Base-by-base conservation (phyloP, 2,888 invertebrate genomes). In the Trichogramma evanescens region DNA sequence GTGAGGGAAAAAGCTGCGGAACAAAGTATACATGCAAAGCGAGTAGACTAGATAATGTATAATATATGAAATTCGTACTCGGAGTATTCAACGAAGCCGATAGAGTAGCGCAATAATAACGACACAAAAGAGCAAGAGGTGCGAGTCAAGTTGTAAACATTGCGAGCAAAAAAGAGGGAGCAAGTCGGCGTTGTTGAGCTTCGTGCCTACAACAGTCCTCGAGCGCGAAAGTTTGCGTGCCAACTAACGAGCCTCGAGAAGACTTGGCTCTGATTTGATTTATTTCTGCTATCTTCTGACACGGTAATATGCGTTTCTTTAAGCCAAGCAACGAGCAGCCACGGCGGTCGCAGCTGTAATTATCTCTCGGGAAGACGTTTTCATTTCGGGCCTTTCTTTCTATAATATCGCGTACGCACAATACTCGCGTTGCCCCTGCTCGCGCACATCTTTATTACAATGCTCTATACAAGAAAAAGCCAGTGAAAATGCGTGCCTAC, bases 321-420 rank as follows among this genome's bases (percentile, higher is more conserved):
- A 1, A 26, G 26, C 26, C 26, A 38, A 38, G 43, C 8, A 39
- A n/a, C 56, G 61, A 61, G 62, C 63, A 64, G 64, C 67, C 65
- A 58, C 63, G 60, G 56, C 61, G 55, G 62, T 26, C 62, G 64
- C 68, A 68, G 63, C 66, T 26, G 67, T 67, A 69, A 70, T 71
- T 72, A 71, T 71, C 70, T 70, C 73, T 70, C 71, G 72, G 26
- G 72, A 73, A 74, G 74, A 74, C 74, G 70, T 73, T 63, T 71
- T 72, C 70, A 70, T 74, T 74, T 70, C 65, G 64, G 58, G 26
- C 26, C 26, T 26, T 26, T 26, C 26, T 26, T 26, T 26, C 26
- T 26, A 26, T 26, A 26, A 26, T 26, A 26, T 26, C 26, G 26
- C 3, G 26, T 26, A 26, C 26, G 26, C 26, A 26, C 26, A 26